Evolutionary conservation across 1,140 invertebrate species (phyloP), one percentile per base, ranked within the genome.

Genomic region (Lepidurus couesii): DNA sequence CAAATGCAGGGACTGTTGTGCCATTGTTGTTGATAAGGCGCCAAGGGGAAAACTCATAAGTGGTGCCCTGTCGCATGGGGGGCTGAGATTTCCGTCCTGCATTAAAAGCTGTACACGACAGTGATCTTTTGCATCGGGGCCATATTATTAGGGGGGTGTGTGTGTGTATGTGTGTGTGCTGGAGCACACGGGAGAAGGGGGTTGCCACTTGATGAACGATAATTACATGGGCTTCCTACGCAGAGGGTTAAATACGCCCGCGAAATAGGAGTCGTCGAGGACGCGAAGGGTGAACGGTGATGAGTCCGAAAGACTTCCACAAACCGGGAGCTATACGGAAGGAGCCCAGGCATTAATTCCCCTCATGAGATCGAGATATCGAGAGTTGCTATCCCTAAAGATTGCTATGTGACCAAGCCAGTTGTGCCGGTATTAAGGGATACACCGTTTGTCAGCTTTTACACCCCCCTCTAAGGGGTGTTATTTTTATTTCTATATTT

Each of bases 391-490:
- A 65, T 13, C 21, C 53, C 53, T 13, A 9, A 65, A 65, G 53
- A 13, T 65, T 65, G 53, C 53, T 13, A 65, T 65, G 53, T 65
- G 53, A 65, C 53, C 13, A 65, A 65, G 53, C 53, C 13, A 65
- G 53, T 65, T 65, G 53, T 9, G 53, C 53, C 53, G 53, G 53
- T n/a, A 65, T 65, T 65, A 65, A 65, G 53, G 53, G 53, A 65
- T 10, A n/a, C 53, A 65, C 53, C 16, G 16, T 65, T 65, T 13
- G 53, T 16, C 53, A 16, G 9, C 21, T 9, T 65, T 21, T 65
- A 21, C 53, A 11, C 53, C 53, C 53, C 7, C 6, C 53, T 16
- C 53, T 4, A 65, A 9, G 13, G 16, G 53, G 34, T 34, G 34
- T 34, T 34, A 34, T 34, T 34, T 3, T 34, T 34, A 34, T 34